phyloP scores from a whole-genome alignment of 1,140 invertebrate species.

The Spodoptera litura region DNA sequence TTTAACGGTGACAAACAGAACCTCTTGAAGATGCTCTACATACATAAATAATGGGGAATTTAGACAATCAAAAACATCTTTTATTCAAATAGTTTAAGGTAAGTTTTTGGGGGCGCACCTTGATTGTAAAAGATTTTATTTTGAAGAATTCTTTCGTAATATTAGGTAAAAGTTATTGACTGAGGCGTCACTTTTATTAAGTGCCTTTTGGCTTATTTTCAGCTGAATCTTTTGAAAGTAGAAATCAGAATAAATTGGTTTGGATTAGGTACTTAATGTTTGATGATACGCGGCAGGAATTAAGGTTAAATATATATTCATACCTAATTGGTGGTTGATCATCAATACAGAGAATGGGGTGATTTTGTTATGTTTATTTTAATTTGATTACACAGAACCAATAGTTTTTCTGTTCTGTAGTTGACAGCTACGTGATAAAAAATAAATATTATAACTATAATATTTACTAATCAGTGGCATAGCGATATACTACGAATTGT shows the following conservation, averaged over 20 bases:
- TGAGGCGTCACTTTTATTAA: background rate
- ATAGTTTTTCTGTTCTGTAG: no score
- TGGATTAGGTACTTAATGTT: no score
- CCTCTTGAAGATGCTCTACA: background rate
- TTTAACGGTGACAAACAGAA: conserved; percentile 10
- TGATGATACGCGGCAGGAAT: no score
- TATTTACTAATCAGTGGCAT: no score
- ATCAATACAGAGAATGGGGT: no score
- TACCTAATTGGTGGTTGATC: no score
- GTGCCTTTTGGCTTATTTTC: background rate
- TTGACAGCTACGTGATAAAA: no score
- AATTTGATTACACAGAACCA: no score
- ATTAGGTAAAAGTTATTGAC: background rate
- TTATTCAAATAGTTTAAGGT: conserved; percentile 14
- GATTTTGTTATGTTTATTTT: no score
- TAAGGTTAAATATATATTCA: no score
- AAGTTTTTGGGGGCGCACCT: conserved; percentile 2
- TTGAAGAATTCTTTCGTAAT: conserved; percentile 4
- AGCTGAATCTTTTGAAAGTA: background rate
- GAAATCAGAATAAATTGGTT: background rate
- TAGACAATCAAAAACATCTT: background rate
- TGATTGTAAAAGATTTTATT: conserved; percentile 14
- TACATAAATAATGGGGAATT: conserved; percentile 26
- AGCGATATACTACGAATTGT: no score
- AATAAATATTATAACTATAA: no score